phyloP scores from a whole-genome alignment of 1,140 invertebrate species.

The Lepidurus apus region DNA sequence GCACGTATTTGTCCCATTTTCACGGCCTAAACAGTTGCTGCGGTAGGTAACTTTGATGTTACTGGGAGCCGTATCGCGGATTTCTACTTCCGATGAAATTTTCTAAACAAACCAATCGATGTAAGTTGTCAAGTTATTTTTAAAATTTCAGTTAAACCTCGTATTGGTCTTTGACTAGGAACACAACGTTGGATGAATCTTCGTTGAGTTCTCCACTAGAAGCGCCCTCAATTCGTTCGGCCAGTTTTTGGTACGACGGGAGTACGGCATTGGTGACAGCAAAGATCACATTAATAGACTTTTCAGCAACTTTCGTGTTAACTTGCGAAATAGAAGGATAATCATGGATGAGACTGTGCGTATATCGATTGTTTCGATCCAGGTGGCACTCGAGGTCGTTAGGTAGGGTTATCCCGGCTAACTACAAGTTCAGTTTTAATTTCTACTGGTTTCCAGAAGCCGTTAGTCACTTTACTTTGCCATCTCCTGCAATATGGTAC shows the following conservation, averaged over 20 bases:
- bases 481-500: constrained; percentile 60
- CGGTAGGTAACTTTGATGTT: constrained; percentile 52
- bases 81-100: constrained; percentile 50
- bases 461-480: constrained; percentile 51
- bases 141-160: constrained; percentile 41
- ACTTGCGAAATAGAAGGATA: constrained; percentile 43
- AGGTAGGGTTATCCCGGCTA: constrained; percentile 58
- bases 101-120: constrained; percentile 41
- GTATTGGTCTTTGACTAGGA: constrained; percentile 52
- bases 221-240: constrained; percentile 45
- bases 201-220: constrained; percentile 53
- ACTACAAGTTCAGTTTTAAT: constrained; percentile 39
- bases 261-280: constrained; percentile 56
- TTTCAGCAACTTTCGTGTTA: constrained; percentile 43
- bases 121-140: not conserved
- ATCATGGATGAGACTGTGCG: constrained; percentile 40
- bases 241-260: constrained; percentile 51
- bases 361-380: constrained; percentile 50
- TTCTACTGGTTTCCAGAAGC: constrained; percentile 51
- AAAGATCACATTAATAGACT: constrained; percentile 60
- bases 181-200: constrained; percentile 58
- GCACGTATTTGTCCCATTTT: constrained; percentile 50
- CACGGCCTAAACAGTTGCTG: constrained; percentile 48
- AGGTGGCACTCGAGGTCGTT: constrained; percentile 61
- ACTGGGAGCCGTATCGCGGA: constrained; percentile 51